Percentiles rank a stretch among this genome's conserved stretches.
Evolutionary conservation across 2,888 invertebrate species (phyloP).

Genomic region (Salticus scenicus): DNA sequence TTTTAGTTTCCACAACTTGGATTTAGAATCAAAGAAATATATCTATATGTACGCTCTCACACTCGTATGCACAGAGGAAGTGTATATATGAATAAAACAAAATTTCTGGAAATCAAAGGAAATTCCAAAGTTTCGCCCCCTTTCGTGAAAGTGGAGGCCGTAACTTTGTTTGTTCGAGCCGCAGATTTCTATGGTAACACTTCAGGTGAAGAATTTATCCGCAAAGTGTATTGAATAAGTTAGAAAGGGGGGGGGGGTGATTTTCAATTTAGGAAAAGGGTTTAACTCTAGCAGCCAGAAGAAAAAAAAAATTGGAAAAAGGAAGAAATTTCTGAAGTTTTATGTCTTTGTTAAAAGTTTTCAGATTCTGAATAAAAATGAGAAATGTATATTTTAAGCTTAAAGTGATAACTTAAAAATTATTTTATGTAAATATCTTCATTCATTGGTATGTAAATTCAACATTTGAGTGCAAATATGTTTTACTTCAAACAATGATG

Average conservation of each 20-base stretch:
- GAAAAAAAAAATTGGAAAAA: conserved; percentile 33
- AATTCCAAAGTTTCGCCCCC: conserved; percentile 64
- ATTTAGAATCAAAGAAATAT: conserved; percentile 11
- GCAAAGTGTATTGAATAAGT: conserved; percentile 61
- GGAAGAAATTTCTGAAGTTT: conserved; percentile 47
- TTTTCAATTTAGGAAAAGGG: conserved; percentile 37
- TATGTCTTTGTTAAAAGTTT: conserved; percentile 61
- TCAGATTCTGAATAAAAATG: neutral
- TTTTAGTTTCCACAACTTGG: conserved; percentile 37
- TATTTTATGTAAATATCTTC: too few species aligned
- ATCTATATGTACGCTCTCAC: neutral
- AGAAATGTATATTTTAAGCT: too few species aligned
- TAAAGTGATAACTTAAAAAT: too few species aligned
- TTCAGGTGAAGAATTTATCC: conserved; percentile 64
- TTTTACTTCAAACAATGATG: too few species aligned
- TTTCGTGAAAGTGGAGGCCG: conserved; percentile 54
- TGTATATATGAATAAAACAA: conserved; percentile 9
- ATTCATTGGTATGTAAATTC: too few species aligned
- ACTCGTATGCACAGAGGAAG: neutral
- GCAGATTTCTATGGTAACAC: conserved; percentile 63
- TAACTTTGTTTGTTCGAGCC: conserved; percentile 64
- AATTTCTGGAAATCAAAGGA: conserved; percentile 60
- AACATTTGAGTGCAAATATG: too few species aligned
- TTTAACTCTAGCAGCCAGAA: conserved; percentile 51
- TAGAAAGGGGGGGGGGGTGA: conserved; percentile 12